Conservation (phyloP, 2,888 invertebrate species). For the Yponomeuta malinellus region DNA sequence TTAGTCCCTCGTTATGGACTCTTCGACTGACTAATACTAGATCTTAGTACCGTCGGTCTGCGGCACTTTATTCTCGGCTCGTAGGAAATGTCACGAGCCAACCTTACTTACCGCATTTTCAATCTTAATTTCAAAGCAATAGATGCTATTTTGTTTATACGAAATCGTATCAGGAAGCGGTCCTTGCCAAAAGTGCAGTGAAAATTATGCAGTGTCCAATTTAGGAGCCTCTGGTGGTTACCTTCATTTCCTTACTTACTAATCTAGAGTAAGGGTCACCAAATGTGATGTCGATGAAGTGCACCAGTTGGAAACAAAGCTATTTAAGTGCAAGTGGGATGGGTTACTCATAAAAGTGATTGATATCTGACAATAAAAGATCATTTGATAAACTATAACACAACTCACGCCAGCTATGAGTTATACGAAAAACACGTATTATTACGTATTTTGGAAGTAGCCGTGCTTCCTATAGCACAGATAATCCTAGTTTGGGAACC, state of each 20-base stretch:
- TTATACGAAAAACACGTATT: too few species aligned
- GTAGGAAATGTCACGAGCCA: slow-evolving; percentile 39
- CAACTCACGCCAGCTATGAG: too few species aligned
- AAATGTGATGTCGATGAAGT: slow-evolving; percentile 29
- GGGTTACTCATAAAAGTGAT: neutral
- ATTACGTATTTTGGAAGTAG: too few species aligned
- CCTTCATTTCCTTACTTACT: neutral
- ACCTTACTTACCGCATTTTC: neutral
- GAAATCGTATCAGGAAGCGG: slow-evolving; percentile 35
- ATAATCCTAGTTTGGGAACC: too few species aligned
- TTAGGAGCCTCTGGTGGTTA: slow-evolving; percentile 18
- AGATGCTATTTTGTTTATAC: neutral
- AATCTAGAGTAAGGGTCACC: neutral
- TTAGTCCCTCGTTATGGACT: neutral
- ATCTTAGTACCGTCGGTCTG: slow-evolving; percentile 49
- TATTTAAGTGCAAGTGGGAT: neutral
- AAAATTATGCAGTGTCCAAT: slow-evolving; percentile 23
- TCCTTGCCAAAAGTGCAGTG: slow-evolving; percentile 41
- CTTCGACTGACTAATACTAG: slow-evolving; percentile 51
- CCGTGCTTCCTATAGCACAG: too few species aligned
- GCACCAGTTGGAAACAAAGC: neutral
- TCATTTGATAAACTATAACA: too few species aligned
- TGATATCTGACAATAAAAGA: neutral
- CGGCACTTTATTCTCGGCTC: slow-evolving; percentile 54
- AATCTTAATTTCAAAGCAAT: slow-evolving; percentile 3